A percentile compares a stretch with the other conserved stretches of the same genome.
Evolutionary conservation across 2,888 invertebrate species (phyloP).

Genomic region (Thymelicus acteon): DNA sequence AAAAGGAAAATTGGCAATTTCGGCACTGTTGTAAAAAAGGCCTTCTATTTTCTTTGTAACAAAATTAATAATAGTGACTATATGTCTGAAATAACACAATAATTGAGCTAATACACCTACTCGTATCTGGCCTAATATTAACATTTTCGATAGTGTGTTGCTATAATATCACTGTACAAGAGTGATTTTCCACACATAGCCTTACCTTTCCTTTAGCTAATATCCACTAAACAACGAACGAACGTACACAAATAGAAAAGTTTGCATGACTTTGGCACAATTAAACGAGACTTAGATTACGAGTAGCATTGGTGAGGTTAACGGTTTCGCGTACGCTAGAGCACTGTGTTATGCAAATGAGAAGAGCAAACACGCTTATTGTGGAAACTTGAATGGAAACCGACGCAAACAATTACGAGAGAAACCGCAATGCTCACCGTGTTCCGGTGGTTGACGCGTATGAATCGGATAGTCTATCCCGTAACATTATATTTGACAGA

Average conservation of each 20-base stretch:
- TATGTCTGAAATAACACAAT: too few relatives aligned
- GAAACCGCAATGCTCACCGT: constrained; percentile 39
- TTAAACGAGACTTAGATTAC: constrained; percentile 17
- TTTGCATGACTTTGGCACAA: constrained; percentile 12
- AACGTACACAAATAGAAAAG: constrained; percentile 5
- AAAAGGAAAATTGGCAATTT: too few relatives aligned
- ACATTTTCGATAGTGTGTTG: too few relatives aligned
- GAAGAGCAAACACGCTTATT: constrained; percentile 41
- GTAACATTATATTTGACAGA: constrained; percentile 28
- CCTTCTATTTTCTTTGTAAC: too few relatives aligned
- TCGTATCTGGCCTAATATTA: too few relatives aligned
- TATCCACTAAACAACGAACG: constrained; percentile 1
- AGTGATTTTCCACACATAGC: too few relatives aligned
- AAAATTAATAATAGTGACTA: too few relatives aligned
- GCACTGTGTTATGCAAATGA: constrained; percentile 39
- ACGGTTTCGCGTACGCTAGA: constrained; percentile 39
- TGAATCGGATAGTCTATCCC: constrained; percentile 32
- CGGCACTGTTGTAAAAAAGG: too few relatives aligned
- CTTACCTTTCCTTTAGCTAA: neutral
- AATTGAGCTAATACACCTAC: too few relatives aligned
- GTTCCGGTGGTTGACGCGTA: constrained; percentile 35
- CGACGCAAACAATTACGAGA: constrained; percentile 46
- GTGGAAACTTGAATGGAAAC: constrained; percentile 59
- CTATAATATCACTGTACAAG: too few relatives aligned
- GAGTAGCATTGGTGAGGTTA: constrained; percentile 33